Conservation (phyloP, 1,140 invertebrate species). For the Metopolophium dirhodum region DNA sequence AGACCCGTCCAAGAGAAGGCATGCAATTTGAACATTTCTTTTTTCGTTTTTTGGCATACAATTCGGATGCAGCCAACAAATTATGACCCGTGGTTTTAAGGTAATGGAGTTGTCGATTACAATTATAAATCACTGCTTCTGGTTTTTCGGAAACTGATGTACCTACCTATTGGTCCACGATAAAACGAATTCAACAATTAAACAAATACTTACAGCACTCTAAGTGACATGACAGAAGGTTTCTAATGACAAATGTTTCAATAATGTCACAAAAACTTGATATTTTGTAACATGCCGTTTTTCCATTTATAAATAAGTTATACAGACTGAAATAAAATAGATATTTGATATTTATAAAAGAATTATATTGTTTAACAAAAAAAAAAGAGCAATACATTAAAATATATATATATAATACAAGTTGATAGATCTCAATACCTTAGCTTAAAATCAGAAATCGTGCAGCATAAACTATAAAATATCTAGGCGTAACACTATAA, state of each 20-base stretch:
- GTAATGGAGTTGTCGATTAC: neutral
- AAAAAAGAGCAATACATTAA: neutral
- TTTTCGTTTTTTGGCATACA: no score
- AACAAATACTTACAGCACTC: neutral
- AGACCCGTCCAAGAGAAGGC: no score
- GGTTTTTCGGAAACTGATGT: neutral
- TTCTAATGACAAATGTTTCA: constrained; percentile 12
- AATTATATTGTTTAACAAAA: neutral
- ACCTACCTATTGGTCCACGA: neutral
- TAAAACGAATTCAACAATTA: neutral
- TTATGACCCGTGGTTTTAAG: neutral
- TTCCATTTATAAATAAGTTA: neutral
- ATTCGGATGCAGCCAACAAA: neutral
- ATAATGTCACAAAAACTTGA: neutral
- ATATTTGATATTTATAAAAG: neutral
- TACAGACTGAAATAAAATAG: neutral
- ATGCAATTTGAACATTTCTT: no score
- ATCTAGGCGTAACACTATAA: no score
- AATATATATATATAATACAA: neutral
- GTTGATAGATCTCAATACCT: neutral
- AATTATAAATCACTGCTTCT: neutral
- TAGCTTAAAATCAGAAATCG: neutral
- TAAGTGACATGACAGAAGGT: neutral
- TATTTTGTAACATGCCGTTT: neutral
- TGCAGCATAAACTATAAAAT: no score